phyloP scores from a whole-genome alignment of 2,797 vertebrate species.

The Eulemur albifrons region DNA sequence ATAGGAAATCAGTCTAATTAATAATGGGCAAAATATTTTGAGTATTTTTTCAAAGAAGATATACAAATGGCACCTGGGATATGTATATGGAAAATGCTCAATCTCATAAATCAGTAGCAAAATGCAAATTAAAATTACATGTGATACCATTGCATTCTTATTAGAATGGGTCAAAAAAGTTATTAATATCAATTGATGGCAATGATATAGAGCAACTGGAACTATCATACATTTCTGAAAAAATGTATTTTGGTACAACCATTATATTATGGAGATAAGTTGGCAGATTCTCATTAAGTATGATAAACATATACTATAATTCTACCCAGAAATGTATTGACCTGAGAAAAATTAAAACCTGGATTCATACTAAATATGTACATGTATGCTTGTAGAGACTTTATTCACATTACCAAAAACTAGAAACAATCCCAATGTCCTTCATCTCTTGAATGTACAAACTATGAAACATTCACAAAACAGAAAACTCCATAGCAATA shows the following conservation, averaged over 20 bases:
- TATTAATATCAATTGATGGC: not conserved
- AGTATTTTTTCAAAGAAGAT: not conserved
- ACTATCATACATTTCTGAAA: not conserved
- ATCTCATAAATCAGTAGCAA: not conserved
- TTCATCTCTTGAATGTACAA: not conserved
- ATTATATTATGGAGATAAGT: not conserved
- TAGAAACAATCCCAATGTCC: not conserved
- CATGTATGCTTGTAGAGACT: not conserved
- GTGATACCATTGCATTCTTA: not conserved
- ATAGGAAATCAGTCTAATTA: not conserved
- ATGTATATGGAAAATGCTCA: not conserved
- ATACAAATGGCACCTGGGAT: not conserved
- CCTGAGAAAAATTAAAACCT: not conserved
- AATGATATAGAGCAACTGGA: not conserved
- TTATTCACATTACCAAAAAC: not conserved
- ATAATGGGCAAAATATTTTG: not conserved
- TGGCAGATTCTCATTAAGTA: not conserved
- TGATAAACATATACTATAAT: not conserved
- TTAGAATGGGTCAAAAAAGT: not conserved
- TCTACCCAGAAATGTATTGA: not conserved
- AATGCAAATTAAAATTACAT: not conserved
- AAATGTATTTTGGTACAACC: not conserved
- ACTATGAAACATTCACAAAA: not conserved
- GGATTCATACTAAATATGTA: not conserved
- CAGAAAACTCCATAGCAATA: not conserved